A percentile compares a stretch with the other conserved stretches of the same genome.
These are phyloP conservation scores for Drosophila bocki DNA, from an alignment of 1,140 invertebrate species.

Conservation along the genomic window DNA sequence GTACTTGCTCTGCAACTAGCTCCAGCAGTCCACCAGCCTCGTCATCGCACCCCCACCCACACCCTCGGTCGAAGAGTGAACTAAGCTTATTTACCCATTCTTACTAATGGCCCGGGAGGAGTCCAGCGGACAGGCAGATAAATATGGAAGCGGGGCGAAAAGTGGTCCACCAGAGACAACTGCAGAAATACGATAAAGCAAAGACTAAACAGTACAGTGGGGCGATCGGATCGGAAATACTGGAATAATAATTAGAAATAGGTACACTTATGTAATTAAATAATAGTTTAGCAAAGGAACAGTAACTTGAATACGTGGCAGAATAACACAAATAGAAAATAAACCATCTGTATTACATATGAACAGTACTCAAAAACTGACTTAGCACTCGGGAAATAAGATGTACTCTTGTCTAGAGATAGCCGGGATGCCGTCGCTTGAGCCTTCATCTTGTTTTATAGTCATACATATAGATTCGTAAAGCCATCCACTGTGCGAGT, in stretches of 20 bases:
- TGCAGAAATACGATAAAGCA: constrained; percentile 41
- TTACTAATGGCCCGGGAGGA: constrained; percentile 32
- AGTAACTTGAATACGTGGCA: too few species aligned
- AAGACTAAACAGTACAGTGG: constrained; percentile 2
- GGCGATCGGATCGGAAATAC: too few species aligned
- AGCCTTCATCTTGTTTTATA: too few species aligned
- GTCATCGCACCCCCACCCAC: not conserved
- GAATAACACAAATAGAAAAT: too few species aligned
- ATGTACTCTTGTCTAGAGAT: too few species aligned
- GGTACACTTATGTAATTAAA: too few species aligned
- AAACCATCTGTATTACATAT: too few species aligned
- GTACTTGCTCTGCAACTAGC: constrained; percentile 6
- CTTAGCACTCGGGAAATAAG: too few species aligned
- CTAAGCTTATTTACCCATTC: constrained; percentile 44
- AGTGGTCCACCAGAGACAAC: constrained; percentile 19
- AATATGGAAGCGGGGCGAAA: constrained; percentile 3
- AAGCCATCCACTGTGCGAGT: constrained; percentile 11
- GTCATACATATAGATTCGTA: not conserved
- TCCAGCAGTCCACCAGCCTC: not conserved
- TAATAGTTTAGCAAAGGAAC: too few species aligned
- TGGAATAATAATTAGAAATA: too few species aligned
- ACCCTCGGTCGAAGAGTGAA: constrained; percentile 12
- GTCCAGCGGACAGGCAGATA: constrained; percentile 10
- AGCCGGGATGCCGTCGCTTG: too few species aligned
- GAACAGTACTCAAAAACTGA: too few species aligned